Percentiles rank a stretch among this genome's conserved stretches.
phyloP scores from a whole-genome alignment of 2,797 vertebrate genomes.

The Cyclura pinguis region DNA sequence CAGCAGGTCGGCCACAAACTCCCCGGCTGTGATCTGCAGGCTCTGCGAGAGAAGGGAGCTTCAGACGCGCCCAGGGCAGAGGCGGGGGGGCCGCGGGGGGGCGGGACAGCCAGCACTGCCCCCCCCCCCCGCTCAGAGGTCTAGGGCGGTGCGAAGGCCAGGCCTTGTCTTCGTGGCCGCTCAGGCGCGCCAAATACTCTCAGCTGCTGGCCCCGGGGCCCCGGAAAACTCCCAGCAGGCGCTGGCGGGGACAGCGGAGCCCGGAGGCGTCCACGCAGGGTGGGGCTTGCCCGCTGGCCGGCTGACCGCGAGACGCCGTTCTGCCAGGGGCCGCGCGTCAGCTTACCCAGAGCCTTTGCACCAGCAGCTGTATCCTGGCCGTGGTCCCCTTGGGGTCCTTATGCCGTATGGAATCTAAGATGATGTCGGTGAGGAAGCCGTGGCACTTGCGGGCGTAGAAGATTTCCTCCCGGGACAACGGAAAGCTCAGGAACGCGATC shows the following conservation, averaged over 20 bases:
- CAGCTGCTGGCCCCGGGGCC: not conserved
- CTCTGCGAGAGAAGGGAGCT: conserved; percentile 54
- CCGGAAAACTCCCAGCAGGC: no score
- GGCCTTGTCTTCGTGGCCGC: not conserved
- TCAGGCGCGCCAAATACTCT: no score
- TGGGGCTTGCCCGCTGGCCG: no score
- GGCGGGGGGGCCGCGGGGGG: no score
- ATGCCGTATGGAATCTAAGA: conserved; percentile 75
- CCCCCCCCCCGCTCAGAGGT: no score
- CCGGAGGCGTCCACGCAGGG: no score
- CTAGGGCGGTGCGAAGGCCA: no score
- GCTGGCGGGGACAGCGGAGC: no score
- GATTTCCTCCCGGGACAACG: conserved; percentile 77
- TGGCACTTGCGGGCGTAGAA: conserved; percentile 76
- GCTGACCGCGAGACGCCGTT: no score
- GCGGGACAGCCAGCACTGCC: not conserved
- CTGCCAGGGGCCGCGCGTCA: not conserved
- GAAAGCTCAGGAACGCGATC: conserved; percentile 75
- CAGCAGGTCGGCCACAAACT: conserved; percentile 75
- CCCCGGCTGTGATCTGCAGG: conserved; percentile 65
- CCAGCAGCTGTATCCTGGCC: conserved; percentile 63
- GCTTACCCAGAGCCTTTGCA: conserved; percentile 76
- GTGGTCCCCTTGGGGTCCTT: conserved; percentile 72
- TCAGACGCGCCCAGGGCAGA: not conserved
- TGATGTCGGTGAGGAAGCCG: conserved; percentile 75